Evolutionary conservation across 1,140 invertebrate species (phyloP).

Genomic region (Orussus abietinus): DNA sequence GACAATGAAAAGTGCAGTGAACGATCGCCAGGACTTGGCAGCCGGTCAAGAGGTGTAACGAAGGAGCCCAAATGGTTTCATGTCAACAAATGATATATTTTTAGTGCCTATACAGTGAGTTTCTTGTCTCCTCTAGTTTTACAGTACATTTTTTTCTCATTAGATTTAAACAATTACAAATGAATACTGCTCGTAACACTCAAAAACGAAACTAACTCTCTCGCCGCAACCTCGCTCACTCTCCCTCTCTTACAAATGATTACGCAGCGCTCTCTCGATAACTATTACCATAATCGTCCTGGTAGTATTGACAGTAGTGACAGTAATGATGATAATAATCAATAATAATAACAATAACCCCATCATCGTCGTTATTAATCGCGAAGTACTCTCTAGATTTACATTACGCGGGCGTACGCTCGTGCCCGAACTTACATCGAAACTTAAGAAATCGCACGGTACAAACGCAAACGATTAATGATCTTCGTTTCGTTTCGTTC

Average conservation of each 20-base stretch:
- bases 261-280: constrained; percentile 17
- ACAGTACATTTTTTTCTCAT: constrained; percentile 42
- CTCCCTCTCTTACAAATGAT: constrained; percentile 13
- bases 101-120: constrained; percentile 38
- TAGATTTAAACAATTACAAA: constrained; percentile 45
- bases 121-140: constrained; percentile 37
- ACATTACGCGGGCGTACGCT: neutral
- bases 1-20: too few species aligned
- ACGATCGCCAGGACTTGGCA: neutral
- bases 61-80: constrained; percentile 21
- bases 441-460: too few species aligned
- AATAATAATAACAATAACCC: too few species aligned
- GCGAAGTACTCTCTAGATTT: neutral
- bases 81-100: constrained; percentile 46
- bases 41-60: too few species aligned
- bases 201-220: constrained; percentile 36
- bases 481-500: too few species aligned
- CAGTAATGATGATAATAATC: too few species aligned
- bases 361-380: constrained; percentile 6
- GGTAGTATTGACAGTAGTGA: neutral
- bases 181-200: constrained; percentile 36
- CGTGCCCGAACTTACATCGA: too few species aligned
- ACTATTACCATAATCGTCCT: neutral
- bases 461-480: too few species aligned
- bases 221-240: constrained; percentile 4